phyloP scores from a whole-genome alignment of 2,888 invertebrate species.

The Athalia rosae region DNA sequence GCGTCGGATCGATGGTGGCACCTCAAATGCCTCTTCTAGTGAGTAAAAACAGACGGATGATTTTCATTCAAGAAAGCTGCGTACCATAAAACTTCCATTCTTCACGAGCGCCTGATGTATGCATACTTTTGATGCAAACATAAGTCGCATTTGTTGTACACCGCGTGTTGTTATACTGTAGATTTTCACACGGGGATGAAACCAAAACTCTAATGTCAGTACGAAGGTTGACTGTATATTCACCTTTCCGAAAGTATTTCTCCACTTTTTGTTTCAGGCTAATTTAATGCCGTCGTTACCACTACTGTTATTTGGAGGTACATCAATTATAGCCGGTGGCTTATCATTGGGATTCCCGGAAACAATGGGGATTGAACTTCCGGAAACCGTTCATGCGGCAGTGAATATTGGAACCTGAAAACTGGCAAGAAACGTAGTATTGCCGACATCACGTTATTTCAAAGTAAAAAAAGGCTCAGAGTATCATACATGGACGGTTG shows the following conservation, averaged over 20 bases:
- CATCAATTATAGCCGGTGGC: conserved; percentile 79
- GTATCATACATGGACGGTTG: too few species aligned
- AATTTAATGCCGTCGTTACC: conserved; percentile 75
- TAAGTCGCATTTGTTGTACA: too few species aligned
- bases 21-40: conserved; percentile 83
- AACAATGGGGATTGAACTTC: conserved; percentile 79
- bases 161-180: too few species aligned
- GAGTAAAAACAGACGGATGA: conserved; percentile 54
- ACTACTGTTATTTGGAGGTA: conserved; percentile 79
- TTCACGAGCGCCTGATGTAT: too few species aligned
- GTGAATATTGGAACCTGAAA: conserved; percentile 73
- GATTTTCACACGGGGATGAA: background rate
- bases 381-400: conserved; percentile 83
- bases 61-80: conserved; percentile 64
- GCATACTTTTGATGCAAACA: too few species aligned
- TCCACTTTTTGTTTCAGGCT: conserved; percentile 61
- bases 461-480: too few species aligned
- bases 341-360: conserved; percentile 82
- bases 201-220: too few species aligned
- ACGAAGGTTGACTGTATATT: too few species aligned
- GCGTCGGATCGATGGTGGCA: conserved; percentile 82
- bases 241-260: too few species aligned
- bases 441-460: too few species aligned
- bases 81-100: too few species aligned
- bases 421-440: too few species aligned